A percentile compares a stretch with the other conserved stretches of the same genome.
Conservation (phyloP, 1,140 invertebrate genomes). For the Ceratoteleas bidentatus region DNA sequence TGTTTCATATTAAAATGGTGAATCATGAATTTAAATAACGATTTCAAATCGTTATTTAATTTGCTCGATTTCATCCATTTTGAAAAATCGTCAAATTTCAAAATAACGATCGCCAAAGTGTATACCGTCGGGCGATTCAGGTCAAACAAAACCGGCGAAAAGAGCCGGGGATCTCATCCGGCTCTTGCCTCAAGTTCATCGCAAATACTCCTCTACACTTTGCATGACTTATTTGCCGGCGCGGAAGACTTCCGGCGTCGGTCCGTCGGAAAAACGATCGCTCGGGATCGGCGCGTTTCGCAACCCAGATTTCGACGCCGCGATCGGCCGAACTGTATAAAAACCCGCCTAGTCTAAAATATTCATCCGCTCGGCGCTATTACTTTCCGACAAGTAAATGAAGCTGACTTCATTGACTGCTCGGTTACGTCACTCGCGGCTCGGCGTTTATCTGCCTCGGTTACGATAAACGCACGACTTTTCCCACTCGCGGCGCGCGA, state of each 20-base stretch:
- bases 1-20: too few species aligned
- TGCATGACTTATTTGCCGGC: conserved; percentile 38
- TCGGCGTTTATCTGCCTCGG: conserved; percentile 47
- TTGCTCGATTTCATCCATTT: too few species aligned
- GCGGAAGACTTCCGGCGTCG: too few species aligned
- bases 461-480: conserved; percentile 50
- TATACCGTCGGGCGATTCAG: conserved; percentile 36
- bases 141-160: conserved; percentile 50
- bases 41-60: too few species aligned
- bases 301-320: too few species aligned
- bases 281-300: too few species aligned
- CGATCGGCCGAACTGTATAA: too few species aligned
- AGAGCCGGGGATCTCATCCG: conserved; percentile 33
- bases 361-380: conserved; percentile 62
- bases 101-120: conserved; percentile 19
- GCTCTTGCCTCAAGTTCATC: conserved; percentile 53
- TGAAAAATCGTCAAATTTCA: too few species aligned
- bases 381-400: conserved; percentile 61
- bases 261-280: conserved; percentile 20
- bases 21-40: too few species aligned
- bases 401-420: conserved; percentile 63
- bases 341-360: too few species aligned
- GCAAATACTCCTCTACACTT: conserved; percentile 40
- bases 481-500: conserved; percentile 36
- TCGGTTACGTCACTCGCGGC: conserved; percentile 48